Base-by-base conservation (phyloP, 2,797 vertebrate genomes). In the Sphenodon punctatus region DNA sequence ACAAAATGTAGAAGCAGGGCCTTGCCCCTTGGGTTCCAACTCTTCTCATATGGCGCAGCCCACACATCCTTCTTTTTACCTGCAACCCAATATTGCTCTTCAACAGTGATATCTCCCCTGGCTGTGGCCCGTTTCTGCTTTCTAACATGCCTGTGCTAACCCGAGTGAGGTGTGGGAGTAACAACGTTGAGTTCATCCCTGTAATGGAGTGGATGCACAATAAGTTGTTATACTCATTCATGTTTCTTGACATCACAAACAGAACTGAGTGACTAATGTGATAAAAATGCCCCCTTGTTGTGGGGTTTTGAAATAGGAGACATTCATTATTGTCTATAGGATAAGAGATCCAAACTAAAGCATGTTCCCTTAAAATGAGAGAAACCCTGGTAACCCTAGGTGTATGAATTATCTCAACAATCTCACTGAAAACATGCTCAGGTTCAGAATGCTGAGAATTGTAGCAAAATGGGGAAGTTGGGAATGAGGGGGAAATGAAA, bases 61-160 rank as follows among this genome's bases (percentile, higher is more conserved):
- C 7, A 42, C 12, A 20, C 19, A n/a, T n/a, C n/a, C n/a, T n/a
- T n/a, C n/a, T n/a, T n/a, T n/a, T n/a, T n/a, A n/a, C n/a, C n/a
- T n/a, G n/a, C n/a, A n/a, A n/a, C n/a, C n/a, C n/a, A n/a, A n/a
- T n/a, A n/a, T n/a, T n/a, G n/a, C n/a, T n/a, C n/a, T n/a, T n/a
- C n/a, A n/a, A n/a, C n/a, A n/a, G n/a, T n/a, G n/a, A n/a, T 22
- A 7, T 70, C 36, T 78, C 34, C 53, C 87, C 85, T 93, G 91
- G 90, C 91, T 89, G 83, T 89, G 90, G 89, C 86, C 88, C 88
- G 23, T 17, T 79, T 91, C 88, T 85, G 73, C 81, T 73, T 83
- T 92, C 89, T 92, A 92, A 90, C 78, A 27, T 77, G 75, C 64
- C 83, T 92, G 80, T 82, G 86, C 88, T 92, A 90, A 91, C 91